Conservation (phyloP, 2,797 vertebrate species). For the Phataginus tetradactyla region DNA sequence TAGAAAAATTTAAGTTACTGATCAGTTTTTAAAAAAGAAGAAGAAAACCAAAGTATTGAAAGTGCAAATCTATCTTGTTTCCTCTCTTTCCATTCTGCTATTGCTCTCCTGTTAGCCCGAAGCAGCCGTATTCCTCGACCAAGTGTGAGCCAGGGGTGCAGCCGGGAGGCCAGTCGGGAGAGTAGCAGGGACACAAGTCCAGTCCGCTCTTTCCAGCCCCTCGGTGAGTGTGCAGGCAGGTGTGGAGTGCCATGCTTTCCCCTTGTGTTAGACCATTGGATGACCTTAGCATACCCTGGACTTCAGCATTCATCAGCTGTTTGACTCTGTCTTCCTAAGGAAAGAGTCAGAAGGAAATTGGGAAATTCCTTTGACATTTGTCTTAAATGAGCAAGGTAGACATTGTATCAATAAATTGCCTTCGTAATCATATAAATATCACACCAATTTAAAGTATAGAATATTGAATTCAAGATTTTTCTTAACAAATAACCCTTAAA, state of each 20-base stretch:
- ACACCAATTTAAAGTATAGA: neutral
- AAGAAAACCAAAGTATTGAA: slow-evolving; percentile 72
- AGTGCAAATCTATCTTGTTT: slow-evolving; percentile 81
- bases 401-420: neutral
- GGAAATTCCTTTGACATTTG: slow-evolving; percentile 9
- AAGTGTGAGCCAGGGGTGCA: slow-evolving; percentile 99
- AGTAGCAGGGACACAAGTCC: slow-evolving; percentile 99
- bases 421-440: neutral
- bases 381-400: slow-evolving; percentile 13
- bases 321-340: neutral
- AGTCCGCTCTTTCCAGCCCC: slow-evolving; percentile 96
- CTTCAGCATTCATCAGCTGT: neutral
- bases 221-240: slow-evolving; percentile 92
- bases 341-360: neutral
- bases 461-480: slow-evolving; percentile 29
- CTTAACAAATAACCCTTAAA: neutral
- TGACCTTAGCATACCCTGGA: no score
- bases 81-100: slow-evolving; percentile 83
- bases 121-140: slow-evolving; percentile 99
- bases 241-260: slow-evolving; percentile 70
- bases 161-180: slow-evolving; percentile 98
- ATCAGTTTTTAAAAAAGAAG: slow-evolving; percentile 52
- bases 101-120: slow-evolving; percentile 90
- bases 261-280: neutral
- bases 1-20: slow-evolving; percentile 37